Evolutionary conservation across 2,888 invertebrate genomes (phyloP).

Genomic region (Iselma pallidipennis): DNA sequence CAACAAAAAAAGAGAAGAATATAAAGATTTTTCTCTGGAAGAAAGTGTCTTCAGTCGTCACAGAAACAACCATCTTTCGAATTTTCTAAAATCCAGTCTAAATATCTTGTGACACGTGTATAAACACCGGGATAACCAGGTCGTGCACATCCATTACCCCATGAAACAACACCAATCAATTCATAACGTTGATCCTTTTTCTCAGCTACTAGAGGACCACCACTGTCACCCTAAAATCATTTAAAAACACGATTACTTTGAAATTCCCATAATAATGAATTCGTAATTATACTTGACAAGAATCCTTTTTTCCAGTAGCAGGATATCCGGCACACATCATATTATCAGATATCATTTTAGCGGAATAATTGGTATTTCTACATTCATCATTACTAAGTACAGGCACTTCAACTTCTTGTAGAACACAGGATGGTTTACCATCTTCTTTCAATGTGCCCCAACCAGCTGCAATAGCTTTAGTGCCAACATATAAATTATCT

Average conservation of each 20-base stretch:
- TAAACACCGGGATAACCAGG: conserved; percentile 86
- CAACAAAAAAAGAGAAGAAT: conserved; percentile 9
- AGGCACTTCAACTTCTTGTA: conserved; percentile 84
- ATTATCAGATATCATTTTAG: conserved; percentile 84
- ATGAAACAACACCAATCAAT: conserved; percentile 84
- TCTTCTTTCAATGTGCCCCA: conserved; percentile 89
- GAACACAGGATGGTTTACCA: conserved; percentile 80
- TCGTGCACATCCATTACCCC: conserved; percentile 88
- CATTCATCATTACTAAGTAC: conserved; percentile 74
- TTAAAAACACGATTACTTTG: background rate
- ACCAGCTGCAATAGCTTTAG: conserved; percentile 76
- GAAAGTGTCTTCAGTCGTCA: conserved; percentile 57
- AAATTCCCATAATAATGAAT: background rate
- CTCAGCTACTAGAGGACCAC: conserved; percentile 57
- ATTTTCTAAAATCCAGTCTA: conserved; percentile 80
- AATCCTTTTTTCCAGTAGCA: conserved; percentile 72
- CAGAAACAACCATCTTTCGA: conserved; percentile 84
- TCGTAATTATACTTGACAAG: conserved; percentile 70
- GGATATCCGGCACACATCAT: conserved; percentile 87
- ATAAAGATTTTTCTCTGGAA: too few species aligned
- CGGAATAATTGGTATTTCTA: conserved; percentile 76
- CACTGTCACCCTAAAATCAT: conserved; percentile 52
- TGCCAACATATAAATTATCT: conserved; percentile 73
- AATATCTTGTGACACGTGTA: conserved; percentile 78
- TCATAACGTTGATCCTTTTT: conserved; percentile 74